Evolutionary conservation across 2,113 vertebrate genomes (phyloP), one percentile per base, ranked within the genome.

Genomic region (Arenaria interpres): DNA sequence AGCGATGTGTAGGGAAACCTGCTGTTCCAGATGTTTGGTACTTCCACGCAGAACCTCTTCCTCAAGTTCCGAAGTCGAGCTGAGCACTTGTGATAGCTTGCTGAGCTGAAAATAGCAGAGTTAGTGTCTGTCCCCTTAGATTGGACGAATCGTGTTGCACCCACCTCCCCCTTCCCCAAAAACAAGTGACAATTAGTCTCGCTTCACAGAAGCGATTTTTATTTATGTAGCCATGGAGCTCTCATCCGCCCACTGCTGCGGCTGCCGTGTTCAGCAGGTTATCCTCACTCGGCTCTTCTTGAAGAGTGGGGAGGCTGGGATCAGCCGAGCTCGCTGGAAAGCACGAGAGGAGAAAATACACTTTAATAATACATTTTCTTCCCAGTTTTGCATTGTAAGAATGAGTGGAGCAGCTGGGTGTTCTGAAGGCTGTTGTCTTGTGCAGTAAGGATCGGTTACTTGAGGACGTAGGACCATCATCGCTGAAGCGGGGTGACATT

Each of bases 391-490:
- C 9, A 0, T 68, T 43, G 24, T 32, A 80, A 45, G 39, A 60
- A 22, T 2, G 14, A 62, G 20, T 15, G 46, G 50, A 88, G 28
- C 41, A 45, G 7, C 30, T 66, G 5, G 1, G 30, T 37, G 71
- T 86, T 71, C 60, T 33, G 59, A 30, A 5, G 1, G 7, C 15
- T 0, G 0, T 33, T 54, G 23, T 63, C 19, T 59, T 72, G 45
- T 22, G 45, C 43, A 12, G 18, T n/a, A 30, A 7, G 21, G 56
- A 0, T 7, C 39, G 32, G 9, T 57, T 53, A 24, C 50, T 63
- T 45, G 68, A 69, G 85, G 67, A 63, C 0, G 1, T 5, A 3
- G 63, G 25, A 19, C 35, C 3, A 0, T 7, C 3, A 1, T 21
- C 3, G 1, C 64, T 51, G 64, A 10, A 33, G n/a, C 1, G 0